Evolutionary conservation across 2,113 vertebrate genomes (phyloP), one percentile per base, ranked within the genome.

Genomic region (Pomatostomus ruficeps): DNA sequence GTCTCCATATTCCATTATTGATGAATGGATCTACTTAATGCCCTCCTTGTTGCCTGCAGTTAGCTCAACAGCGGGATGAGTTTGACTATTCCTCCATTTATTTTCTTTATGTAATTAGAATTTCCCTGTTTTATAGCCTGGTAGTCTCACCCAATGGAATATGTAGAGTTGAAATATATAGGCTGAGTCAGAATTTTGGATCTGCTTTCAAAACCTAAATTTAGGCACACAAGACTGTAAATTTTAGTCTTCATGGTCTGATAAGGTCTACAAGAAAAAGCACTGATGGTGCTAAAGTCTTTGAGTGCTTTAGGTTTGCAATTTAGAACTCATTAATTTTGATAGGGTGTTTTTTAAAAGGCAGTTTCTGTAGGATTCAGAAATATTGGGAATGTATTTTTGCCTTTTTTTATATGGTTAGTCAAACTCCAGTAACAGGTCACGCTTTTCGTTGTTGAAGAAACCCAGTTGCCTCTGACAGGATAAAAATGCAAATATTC

Each of bases 1-100:
- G 48, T 78, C 80, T 91, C 73, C 52, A 23, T 61, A 61, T 57
- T 89, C 83, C 84, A 91, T 96, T 95, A 95, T 91, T 95, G 93
- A 97, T 95, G 89, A 95, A 36, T 36, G 65, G 65, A 65, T 81
- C 76, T 72, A 33, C 76, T 89, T 95, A 76, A 89, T 49, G 42
- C 58, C 22, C 12, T 66, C 58, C 49, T 33, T 82, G 66, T 38
- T 91, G 58, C 54, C 63, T 82, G 42, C 46, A 70, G 87, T 89
- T 62, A 73, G 28, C 67, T 78, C 66, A 72, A 22, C 9, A 26
- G 17, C 31, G 75, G 55, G 28, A 40, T 81, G n/a, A 26, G 85
- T 92, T 85, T 62, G 70, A 45, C 33, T 72, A 10, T 68, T 87
- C 52, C 22, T 85, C 57, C 15, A 12, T 59, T 89, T 94, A 36